Percentiles rank a stretch among this genome's conserved stretches.
Conservation (phyloP, 1,140 invertebrate genomes). For the Aphidius gifuensis region DNA sequence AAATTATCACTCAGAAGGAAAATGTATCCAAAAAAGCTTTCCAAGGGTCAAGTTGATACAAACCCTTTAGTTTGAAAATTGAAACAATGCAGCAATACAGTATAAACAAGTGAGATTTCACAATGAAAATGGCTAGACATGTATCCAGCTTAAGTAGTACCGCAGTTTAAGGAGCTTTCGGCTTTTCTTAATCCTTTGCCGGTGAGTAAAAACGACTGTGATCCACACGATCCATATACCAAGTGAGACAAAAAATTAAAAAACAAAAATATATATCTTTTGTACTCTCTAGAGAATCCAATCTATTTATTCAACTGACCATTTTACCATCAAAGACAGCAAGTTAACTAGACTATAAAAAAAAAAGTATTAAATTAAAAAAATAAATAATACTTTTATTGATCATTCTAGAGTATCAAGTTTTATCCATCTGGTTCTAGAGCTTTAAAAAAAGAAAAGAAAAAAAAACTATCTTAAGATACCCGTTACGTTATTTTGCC, state of each 20-base stretch:
- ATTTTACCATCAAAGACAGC: slow-evolving; percentile 2
- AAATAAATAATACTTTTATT: slow-evolving; percentile 6
- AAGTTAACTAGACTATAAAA: neutral
- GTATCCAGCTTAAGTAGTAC: slow-evolving; percentile 53
- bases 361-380: neutral
- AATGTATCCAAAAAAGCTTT: slow-evolving; percentile 17
- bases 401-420: slow-evolving; percentile 13
- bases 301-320: no score
- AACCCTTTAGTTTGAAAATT: slow-evolving; percentile 26
- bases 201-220: slow-evolving; percentile 51
- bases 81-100: slow-evolving; percentile 45
- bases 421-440: slow-evolving; percentile 10
- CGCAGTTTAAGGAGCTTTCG: slow-evolving; percentile 56
- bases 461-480: no score
- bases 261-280: no score
- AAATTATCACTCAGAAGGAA: neutral
- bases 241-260: no score
- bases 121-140: slow-evolving; percentile 43
- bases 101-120: slow-evolving; percentile 21
- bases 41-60: slow-evolving; percentile 17
- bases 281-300: no score
- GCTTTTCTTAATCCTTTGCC: slow-evolving; percentile 50
- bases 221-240: slow-evolving; percentile 23
- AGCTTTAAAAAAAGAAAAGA: neutral
- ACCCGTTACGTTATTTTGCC: no score